Conservation (phyloP, 53 echinoderm and acorn worm genomes). For the Hippasteria phrygiana region DNA sequence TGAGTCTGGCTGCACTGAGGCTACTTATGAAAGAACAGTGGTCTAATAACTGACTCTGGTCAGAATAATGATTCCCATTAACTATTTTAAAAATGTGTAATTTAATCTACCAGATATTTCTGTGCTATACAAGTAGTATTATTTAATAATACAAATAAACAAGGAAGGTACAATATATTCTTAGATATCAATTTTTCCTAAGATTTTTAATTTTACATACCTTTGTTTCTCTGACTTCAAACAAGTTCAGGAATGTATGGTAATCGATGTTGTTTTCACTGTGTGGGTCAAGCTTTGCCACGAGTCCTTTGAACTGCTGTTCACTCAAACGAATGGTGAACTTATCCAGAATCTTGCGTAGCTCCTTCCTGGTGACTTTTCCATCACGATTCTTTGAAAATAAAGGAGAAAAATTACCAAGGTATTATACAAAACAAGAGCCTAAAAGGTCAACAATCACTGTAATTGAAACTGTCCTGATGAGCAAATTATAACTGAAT, state of each 20-base stretch:
- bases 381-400: slow-evolving; percentile 92
- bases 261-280: slow-evolving; percentile 88
- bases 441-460: not conserved
- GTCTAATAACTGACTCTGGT: too few species aligned
- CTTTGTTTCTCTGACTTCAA: slow-evolving; percentile 97
- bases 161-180: not conserved
- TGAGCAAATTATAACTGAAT: too few species aligned
- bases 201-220: slow-evolving; percentile 45
- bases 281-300: slow-evolving; percentile 80
- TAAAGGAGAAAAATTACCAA: too few species aligned
- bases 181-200: too few species aligned
- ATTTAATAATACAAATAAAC: too few species aligned
- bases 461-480: too few species aligned
- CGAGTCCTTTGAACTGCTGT: slow-evolving; percentile 76
- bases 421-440: not conserved
- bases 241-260: slow-evolving; percentile 88
- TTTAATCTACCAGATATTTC: too few species aligned
- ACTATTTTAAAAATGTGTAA: too few species aligned
- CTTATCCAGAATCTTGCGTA: slow-evolving; percentile 93
- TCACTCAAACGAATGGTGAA: slow-evolving; percentile 91
- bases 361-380: slow-evolving; percentile 88
- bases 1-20: too few species aligned
- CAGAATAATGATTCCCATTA: too few species aligned
- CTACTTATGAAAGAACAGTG: too few species aligned
- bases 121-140: too few species aligned